phyloP scores from a whole-genome alignment of 2,888 invertebrate genomes.

The Sphaerophoria rueppellii region DNA sequence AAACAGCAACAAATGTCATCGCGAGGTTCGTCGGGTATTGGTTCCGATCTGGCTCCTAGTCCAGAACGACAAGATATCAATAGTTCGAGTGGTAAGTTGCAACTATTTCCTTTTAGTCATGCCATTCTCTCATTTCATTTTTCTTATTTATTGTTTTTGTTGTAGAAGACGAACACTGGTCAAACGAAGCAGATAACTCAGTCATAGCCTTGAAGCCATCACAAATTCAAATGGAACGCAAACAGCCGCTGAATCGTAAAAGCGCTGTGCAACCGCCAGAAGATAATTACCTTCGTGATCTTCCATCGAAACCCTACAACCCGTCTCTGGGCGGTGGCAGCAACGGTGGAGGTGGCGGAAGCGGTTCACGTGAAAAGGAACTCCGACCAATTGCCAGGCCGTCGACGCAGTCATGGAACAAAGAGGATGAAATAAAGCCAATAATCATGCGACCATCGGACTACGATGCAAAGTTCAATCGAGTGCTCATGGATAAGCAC shows the following conservation, averaged over 20 bases:
- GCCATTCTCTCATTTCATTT: constrained; percentile 14
- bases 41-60: constrained; percentile 93
- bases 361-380: constrained; percentile 73
- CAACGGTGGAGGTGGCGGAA: constrained; percentile 70
- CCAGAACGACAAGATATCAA: constrained; percentile 85
- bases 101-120: constrained; percentile 2
- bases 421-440: constrained; percentile 81
- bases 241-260: constrained; percentile 79
- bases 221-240: constrained; percentile 79
- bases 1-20: constrained; percentile 84
- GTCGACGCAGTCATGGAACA: constrained; percentile 77
- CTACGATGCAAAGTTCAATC: constrained; percentile 81
- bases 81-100: constrained; percentile 81
- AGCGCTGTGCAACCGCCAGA: constrained; percentile 80
- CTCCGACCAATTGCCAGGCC: constrained; percentile 46
- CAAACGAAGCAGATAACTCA: constrained; percentile 81
- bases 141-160: constrained; percentile 17
- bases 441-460: constrained; percentile 81
- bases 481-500: constrained; percentile 78
- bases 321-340: constrained; percentile 73
- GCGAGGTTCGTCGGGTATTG: constrained; percentile 93
- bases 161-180: constrained; percentile 81
- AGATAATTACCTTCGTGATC: constrained; percentile 80
- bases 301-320: constrained; percentile 80
- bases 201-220: constrained; percentile 81